Percentiles rank a stretch among this genome's conserved stretches.
These are phyloP conservation scores for Mesochorus sp. DNA, from an alignment of 2,888 invertebrate genomes.

Conservation along the genomic window DNA sequence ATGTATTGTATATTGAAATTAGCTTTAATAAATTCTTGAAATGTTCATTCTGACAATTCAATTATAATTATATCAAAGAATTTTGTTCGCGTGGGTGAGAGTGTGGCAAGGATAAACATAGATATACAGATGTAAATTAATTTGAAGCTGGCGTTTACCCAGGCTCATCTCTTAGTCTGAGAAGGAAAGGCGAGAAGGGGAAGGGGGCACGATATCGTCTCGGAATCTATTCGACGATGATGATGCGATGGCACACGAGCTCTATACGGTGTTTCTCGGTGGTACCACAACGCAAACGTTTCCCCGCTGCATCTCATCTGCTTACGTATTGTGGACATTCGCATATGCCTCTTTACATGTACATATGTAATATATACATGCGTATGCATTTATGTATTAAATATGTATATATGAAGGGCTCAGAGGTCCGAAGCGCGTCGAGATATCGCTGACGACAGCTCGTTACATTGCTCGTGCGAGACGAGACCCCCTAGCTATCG, in stretches of 20 bases:
- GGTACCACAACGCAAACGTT: slow-evolving; percentile 13
- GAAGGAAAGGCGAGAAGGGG: slow-evolving; percentile 16
- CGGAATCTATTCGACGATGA: slow-evolving; percentile 44
- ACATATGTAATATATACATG: background rate
- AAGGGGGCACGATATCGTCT: slow-evolving; percentile 39
- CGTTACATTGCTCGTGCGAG: slow-evolving; percentile 71
- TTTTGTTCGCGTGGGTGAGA: slow-evolving; percentile 2
- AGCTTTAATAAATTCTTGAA: background rate
- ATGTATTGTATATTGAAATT: too few species aligned
- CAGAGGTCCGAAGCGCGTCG: slow-evolving; percentile 57
- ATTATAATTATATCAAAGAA: slow-evolving; percentile 31
- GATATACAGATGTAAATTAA: slow-evolving; percentile 51
- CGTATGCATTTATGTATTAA: slow-evolving; percentile 5
- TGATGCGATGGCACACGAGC: slow-evolving; percentile 51
- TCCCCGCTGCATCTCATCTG: slow-evolving; percentile 16
- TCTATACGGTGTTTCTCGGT: slow-evolving; percentile 19
- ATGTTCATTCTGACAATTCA: slow-evolving; percentile 25
- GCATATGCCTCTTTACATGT: background rate
- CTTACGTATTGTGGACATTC: slow-evolving; percentile 4
- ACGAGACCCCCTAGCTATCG: slow-evolving; percentile 33
- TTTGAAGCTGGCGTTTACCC: slow-evolving; percentile 48
- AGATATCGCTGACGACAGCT: slow-evolving; percentile 74
- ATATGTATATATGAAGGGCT: slow-evolving; percentile 15
- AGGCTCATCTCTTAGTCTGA: slow-evolving; percentile 10
- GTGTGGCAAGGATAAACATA: background rate